These are phyloP conservation scores for Calameuta idolon DNA, from an alignment of 2,888 invertebrate species.

Conservation along the genomic window DNA sequence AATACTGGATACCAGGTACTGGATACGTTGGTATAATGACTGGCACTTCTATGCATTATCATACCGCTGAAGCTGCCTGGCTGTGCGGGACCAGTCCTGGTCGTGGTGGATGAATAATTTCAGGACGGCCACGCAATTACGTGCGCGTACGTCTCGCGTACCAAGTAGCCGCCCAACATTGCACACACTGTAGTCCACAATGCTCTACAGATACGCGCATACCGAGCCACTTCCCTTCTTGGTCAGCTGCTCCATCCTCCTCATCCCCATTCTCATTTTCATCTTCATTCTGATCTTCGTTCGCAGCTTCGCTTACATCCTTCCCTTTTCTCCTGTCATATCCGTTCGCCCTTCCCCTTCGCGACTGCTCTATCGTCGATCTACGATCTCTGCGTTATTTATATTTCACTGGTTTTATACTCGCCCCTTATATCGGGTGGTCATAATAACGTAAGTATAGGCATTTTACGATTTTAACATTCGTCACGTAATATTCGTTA, in stretches of 20 bases:
- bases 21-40: conserved; percentile 59
- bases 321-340: not conserved
- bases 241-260: conserved; percentile 11
- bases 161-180: conserved; percentile 60
- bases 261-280: conserved; percentile 23
- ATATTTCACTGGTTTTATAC: conserved; percentile 57
- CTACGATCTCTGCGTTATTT: conserved; percentile 60
- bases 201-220: conserved; percentile 3
- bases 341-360: conserved; percentile 18
- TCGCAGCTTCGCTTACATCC: not conserved
- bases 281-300: conserved; percentile 26
- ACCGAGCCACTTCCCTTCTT: not conserved
- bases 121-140: conserved; percentile 66
- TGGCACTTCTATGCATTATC: conserved; percentile 67
- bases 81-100: conserved; percentile 50
- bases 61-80: conserved; percentile 51
- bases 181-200: conserved; percentile 19
- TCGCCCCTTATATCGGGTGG: conserved; percentile 27
- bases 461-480: not conserved
- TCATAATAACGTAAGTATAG: conserved; percentile 15
- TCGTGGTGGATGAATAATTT: conserved; percentile 66
- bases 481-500: not conserved
- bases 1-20: conserved; percentile 27
- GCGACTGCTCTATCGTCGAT: conserved; percentile 29
- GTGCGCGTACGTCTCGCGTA: conserved; percentile 66